These are phyloP conservation scores for Pinna nobilis DNA, from an alignment of 1,140 invertebrate species.

Conservation along the genomic window DNA sequence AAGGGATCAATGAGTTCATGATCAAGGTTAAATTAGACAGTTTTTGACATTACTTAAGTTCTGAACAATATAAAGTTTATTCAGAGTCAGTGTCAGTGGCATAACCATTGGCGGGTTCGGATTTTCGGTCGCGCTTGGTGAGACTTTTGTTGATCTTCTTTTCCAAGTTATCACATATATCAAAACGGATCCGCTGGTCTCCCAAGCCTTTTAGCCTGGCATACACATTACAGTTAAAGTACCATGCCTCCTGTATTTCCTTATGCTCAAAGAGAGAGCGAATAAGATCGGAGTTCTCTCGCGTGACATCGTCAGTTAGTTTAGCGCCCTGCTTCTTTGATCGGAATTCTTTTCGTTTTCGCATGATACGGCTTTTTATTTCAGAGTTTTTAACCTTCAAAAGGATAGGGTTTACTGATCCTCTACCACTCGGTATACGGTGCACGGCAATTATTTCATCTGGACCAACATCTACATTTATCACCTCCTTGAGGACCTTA, in stretches of 20 bases:
- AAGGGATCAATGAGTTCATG: too few species aligned
- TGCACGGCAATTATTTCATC: background rate
- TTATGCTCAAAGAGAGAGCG: background rate
- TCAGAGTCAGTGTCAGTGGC: background rate
- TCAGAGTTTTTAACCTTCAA: background rate
- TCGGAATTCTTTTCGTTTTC: background rate
- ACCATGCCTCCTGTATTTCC: background rate
- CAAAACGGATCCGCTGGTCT: background rate
- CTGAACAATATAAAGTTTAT: too few species aligned
- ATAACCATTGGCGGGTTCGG: background rate
- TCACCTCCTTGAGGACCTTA: background rate
- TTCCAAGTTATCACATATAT: background rate
- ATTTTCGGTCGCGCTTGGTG: background rate
- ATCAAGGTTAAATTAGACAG: too few species aligned
- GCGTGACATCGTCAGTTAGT: background rate
- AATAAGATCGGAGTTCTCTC: background rate
- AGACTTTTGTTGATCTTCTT: background rate
- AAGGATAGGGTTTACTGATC: background rate
- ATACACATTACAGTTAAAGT: background rate
- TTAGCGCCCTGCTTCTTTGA: background rate
- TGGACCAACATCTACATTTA: background rate
- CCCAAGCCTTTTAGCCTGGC: background rate
- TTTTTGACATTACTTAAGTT: too few species aligned
- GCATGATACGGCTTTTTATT: background rate
- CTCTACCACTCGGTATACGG: background rate